These are phyloP conservation scores for Heliothis peltigera DNA, from an alignment of 2,888 invertebrate species.

Conservation along the genomic window DNA sequence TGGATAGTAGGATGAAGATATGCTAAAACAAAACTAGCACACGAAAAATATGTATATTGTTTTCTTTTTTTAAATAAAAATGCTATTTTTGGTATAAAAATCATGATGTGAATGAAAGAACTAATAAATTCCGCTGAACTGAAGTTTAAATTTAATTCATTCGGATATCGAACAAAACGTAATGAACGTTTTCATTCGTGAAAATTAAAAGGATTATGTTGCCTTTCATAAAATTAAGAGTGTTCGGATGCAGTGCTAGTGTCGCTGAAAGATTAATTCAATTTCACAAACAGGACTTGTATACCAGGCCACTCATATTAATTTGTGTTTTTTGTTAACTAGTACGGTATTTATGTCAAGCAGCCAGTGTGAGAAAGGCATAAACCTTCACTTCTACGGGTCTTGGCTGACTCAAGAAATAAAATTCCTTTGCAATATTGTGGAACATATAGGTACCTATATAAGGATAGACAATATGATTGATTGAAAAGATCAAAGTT, in stretches of 20 bases:
- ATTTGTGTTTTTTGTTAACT: conserved; percentile 6
- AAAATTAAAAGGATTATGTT: conserved; percentile 38
- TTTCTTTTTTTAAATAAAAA: no score
- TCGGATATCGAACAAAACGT: conserved; percentile 22
- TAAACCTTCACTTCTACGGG: no score
- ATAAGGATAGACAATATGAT: not conserved
- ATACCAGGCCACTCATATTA: not conserved
- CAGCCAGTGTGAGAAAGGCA: no score
- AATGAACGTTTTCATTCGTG: conserved; percentile 33
- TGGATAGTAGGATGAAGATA: no score
- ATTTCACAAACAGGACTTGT: conserved; percentile 3
- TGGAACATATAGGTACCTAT: not conserved
- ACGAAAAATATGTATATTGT: no score
- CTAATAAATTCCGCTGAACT: conserved; percentile 30
- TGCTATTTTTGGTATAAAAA: no score
- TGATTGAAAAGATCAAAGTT: not conserved
- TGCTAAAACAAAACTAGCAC: no score
- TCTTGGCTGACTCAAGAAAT: no score
- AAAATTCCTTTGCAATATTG: not conserved
- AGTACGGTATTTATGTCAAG: no score
- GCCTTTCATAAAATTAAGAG: conserved; percentile 31
- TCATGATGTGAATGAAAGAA: conserved; percentile 15
- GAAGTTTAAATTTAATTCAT: conserved; percentile 26
- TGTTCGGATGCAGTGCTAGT: conserved; percentile 14
- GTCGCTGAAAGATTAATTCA: conserved; percentile 20